phyloP scores from a whole-genome alignment of 2,888 invertebrate genomes.

The Eupelmus urozonus region DNA sequence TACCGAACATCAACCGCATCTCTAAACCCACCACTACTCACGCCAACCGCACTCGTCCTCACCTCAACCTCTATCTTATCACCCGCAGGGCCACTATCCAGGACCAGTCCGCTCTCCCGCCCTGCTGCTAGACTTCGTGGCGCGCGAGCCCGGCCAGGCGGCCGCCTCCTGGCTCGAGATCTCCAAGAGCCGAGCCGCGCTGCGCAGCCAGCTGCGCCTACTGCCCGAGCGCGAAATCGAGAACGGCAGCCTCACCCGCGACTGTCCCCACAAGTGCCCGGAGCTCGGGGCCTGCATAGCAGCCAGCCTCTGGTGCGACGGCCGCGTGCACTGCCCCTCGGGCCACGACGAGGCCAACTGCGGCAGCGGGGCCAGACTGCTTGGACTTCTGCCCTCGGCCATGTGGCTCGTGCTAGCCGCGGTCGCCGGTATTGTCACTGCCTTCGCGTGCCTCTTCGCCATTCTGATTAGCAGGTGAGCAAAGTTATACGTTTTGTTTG shows the following conservation, averaged over 20 bases:
- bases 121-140: slow-evolving; percentile 84
- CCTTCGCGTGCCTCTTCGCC: slow-evolving; percentile 77
- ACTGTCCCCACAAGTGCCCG: slow-evolving; percentile 76
- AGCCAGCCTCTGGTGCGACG: slow-evolving; percentile 78
- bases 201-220: slow-evolving; percentile 81
- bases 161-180: slow-evolving; percentile 89
- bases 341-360: slow-evolving; percentile 84
- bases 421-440: slow-evolving; percentile 76
- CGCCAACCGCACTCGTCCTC: too few species aligned
- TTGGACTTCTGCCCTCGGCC: slow-evolving; percentile 80
- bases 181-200: slow-evolving; percentile 81
- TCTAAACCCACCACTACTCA: too few species aligned
- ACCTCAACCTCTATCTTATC: too few species aligned
- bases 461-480: slow-evolving; percentile 77
- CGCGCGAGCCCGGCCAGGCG: slow-evolving; percentile 85
- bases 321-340: slow-evolving; percentile 77
- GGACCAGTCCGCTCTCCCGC: slow-evolving; percentile 79
- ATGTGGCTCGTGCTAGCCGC: slow-evolving; percentile 74
- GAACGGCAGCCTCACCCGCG: slow-evolving; percentile 70
- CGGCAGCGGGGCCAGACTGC: slow-evolving; percentile 73
- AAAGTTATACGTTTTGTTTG: too few species aligned
- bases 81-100: slow-evolving; percentile 65
- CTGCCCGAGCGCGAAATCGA: slow-evolving; percentile 73
- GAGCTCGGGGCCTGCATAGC: slow-evolving; percentile 76
- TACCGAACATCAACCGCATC: too few species aligned